Evolutionary conservation across 2,888 invertebrate species (phyloP).

Genomic region (Exephanes ischioxanthus): DNA sequence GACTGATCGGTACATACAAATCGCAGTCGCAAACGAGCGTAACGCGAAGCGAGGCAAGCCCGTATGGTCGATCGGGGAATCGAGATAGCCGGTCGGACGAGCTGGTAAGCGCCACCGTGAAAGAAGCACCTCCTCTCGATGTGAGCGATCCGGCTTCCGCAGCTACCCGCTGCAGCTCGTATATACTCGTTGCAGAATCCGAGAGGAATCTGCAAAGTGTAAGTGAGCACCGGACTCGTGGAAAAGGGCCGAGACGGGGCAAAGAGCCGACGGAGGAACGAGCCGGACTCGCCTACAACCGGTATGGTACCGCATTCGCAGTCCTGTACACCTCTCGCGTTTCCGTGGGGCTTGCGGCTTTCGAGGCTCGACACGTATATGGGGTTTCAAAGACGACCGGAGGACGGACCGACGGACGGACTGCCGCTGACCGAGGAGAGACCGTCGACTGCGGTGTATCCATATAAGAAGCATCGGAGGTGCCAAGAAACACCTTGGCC

Average conservation of each 20-base stretch:
- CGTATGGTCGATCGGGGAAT: constrained; percentile 47
- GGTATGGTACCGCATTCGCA: constrained; percentile 49
- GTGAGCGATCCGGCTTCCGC: constrained; percentile 18
- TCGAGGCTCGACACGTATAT: constrained; percentile 46
- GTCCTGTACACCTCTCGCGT: constrained; percentile 21
- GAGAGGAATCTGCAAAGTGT: constrained; percentile 28
- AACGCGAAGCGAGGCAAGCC: constrained; percentile 49
- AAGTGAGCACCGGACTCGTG: constrained; percentile 10
- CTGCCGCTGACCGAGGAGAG: constrained; percentile 30
- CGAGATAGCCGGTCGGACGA: constrained; percentile 46
- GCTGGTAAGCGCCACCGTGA: constrained; percentile 56
- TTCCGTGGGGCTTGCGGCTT: constrained; percentile 33
- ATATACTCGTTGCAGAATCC: constrained; percentile 23
- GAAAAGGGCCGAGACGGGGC: constrained; percentile 26
- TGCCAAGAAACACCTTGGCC: constrained; percentile 60
- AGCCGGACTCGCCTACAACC: constrained; percentile 44
- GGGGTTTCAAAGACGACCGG: constrained; percentile 58
- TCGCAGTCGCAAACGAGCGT: constrained; percentile 59
- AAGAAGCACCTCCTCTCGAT: constrained; percentile 33
- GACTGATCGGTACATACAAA: constrained; percentile 52
- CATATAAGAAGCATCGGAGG: constrained; percentile 56
- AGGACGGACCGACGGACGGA: constrained; percentile 9
- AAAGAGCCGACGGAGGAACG: constrained; percentile 2
- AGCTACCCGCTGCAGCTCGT: constrained; percentile 1
- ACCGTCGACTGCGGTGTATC: constrained; percentile 14